phyloP scores from a whole-genome alignment of 2,888 invertebrate species.

The Heliconius hortense region DNA sequence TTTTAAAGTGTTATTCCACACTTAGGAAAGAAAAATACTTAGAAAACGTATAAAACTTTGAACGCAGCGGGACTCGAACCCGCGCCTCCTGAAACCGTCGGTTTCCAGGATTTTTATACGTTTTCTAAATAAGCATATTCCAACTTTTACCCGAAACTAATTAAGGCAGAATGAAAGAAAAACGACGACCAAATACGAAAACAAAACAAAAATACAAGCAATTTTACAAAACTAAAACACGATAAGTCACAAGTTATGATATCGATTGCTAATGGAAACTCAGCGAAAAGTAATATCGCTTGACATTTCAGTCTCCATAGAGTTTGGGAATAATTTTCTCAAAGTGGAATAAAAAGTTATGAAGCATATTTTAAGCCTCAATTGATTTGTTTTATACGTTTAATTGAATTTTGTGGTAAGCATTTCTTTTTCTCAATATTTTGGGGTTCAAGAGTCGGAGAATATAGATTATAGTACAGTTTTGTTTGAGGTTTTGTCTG shows the following conservation, averaged over 20 bases:
- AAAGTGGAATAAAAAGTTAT: constrained; percentile 29
- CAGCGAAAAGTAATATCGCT: constrained; percentile 29
- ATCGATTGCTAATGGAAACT: constrained; percentile 33
- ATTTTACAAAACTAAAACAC: constrained; percentile 24
- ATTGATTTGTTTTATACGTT: constrained; percentile 20
- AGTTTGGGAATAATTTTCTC: constrained; percentile 23
- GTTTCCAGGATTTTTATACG: no score
- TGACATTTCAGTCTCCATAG: constrained; percentile 28
- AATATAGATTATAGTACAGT: not conserved
- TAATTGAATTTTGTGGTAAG: not conserved
- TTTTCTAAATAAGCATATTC: no score
- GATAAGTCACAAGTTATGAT: constrained; percentile 27
- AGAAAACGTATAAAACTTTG: no score
- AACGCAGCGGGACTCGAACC: no score
- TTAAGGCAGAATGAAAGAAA: constrained; percentile 4
- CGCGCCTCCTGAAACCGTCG: no score
- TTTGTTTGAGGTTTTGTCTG: not conserved
- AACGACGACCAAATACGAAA: constrained; percentile 5
- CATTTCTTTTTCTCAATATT: not conserved
- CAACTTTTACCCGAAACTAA: not conserved
- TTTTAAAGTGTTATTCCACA: no score
- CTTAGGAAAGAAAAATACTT: no score
- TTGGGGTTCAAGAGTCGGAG: not conserved
- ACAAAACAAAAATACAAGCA: constrained; percentile 21
- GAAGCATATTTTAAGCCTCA: constrained; percentile 30